Conservation (phyloP, 2,113 vertebrate species). For the Fregetta grallaria region DNA sequence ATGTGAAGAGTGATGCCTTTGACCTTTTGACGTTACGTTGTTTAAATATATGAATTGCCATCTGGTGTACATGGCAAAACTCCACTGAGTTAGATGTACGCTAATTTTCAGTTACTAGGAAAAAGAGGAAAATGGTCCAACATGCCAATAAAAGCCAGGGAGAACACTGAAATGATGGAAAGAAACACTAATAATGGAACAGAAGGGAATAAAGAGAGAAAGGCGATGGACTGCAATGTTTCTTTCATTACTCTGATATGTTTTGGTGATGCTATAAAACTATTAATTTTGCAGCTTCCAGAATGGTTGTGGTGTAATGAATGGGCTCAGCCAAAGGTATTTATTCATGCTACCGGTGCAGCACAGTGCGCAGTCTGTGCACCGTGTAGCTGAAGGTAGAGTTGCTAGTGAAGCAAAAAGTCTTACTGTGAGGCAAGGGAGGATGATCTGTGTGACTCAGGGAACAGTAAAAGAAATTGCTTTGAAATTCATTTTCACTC, state of each 20-base stretch:
- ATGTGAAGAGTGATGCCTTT: background rate
- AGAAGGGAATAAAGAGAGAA: background rate
- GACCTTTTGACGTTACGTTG: background rate
- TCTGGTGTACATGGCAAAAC: background rate
- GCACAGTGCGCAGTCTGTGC: rapidly evolving
- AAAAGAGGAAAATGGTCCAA: background rate
- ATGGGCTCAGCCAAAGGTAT: background rate
- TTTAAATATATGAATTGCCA: background rate
- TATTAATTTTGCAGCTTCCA: background rate
- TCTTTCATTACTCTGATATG: background rate
- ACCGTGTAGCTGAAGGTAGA: background rate
- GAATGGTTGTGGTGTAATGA: background rate
- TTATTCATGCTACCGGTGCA: background rate
- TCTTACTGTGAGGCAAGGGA: background rate
- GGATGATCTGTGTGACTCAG: background rate
- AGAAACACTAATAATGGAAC: background rate
- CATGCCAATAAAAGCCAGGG: background rate
- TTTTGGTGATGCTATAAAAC: background rate
- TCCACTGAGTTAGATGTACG: background rate
- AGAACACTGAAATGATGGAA: background rate
- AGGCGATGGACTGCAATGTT: background rate
- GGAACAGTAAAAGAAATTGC: background rate
- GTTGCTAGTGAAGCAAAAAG: background rate
- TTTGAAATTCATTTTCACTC: background rate
- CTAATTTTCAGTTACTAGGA: background rate